Evolutionary conservation across 92 coral and sea anemone genomes (phyloP).

Genomic region (Pocillopora grandis): DNA sequence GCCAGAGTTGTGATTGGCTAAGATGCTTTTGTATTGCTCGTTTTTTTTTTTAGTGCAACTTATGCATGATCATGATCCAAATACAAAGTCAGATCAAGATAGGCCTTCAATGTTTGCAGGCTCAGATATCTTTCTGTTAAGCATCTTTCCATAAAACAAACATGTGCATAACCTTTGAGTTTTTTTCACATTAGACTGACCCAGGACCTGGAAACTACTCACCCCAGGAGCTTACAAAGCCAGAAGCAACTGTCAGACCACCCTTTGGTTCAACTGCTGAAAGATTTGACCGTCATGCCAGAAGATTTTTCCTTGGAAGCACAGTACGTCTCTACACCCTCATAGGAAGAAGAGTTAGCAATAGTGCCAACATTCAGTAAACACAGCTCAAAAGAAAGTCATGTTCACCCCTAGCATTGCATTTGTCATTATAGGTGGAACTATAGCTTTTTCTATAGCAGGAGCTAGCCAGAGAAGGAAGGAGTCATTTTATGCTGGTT

Average conservation of each 20-base stretch:
- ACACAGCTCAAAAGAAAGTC: no score
- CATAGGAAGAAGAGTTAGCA: no score
- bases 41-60: background rate
- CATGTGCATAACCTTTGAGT: background rate
- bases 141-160: no score
- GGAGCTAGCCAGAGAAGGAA: no score
- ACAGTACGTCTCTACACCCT: constrained; percentile 54
- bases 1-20: background rate
- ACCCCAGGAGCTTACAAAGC: constrained; percentile 74
- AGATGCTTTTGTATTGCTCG: background rate
- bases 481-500: no score
- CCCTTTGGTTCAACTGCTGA: constrained; percentile 98
- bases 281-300: constrained; percentile 90
- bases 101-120: no score
- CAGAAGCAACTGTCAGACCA: constrained; percentile 74
- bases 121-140: no score
- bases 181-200: constrained; percentile 57
- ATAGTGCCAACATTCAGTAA: no score
- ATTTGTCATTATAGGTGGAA: no score
- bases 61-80: background rate
- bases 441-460: no score
- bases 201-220: constrained; percentile 93
- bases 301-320: constrained; percentile 91
- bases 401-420: no score
- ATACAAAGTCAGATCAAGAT: no score